Evolutionary conservation across 2,888 invertebrate species (phyloP), one percentile per base, ranked within the genome.

Genomic region (Octodonta nipae): DNA sequence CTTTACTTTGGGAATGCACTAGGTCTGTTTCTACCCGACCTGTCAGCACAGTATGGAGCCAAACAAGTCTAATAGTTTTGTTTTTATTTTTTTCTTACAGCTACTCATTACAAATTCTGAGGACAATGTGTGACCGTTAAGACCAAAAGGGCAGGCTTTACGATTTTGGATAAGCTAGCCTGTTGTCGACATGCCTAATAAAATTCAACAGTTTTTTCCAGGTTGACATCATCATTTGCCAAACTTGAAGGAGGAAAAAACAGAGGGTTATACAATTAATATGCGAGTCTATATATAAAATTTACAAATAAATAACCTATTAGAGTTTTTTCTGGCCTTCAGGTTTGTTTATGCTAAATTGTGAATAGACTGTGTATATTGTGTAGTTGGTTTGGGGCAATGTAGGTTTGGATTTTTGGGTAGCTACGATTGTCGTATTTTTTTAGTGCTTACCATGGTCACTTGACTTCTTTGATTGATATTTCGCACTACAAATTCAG

Each of bases 401-500:
- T 33, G 26, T 11, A 20, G 35, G 34, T 17, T 30, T 31, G 33
- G 39, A 36, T 41, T 31, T 35, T 32, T 20, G 32, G 45, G 36
- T 32, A 40, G 44, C 40, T 47, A 45, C 49, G 44, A 47, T 38
- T 45, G 38, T 42, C 35, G 34, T 51, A 46, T 71, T 72, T 68
- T 71, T 74, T 52, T 75, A 96, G 96, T 70, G 98, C 96, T 35
- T 98, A 98, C 73, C 98, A 98, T 66, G 98, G 98, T 43, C 95
- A 96, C 63, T 76, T 96, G 61, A 84, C 84, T 36, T 84, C 92
- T 40, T 78, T 89, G 64, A 92, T 96, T 68, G 88, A 92, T 67
- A 83, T 99, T 57, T 96, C 95, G 45, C 95, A 96, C 34, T 96
- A 96, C 75, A 98, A 98, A 69, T 88, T 93, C 66, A 85, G 87